Base-by-base conservation (phyloP, 2,797 vertebrate species). In the Xenopus petersii region DNA sequence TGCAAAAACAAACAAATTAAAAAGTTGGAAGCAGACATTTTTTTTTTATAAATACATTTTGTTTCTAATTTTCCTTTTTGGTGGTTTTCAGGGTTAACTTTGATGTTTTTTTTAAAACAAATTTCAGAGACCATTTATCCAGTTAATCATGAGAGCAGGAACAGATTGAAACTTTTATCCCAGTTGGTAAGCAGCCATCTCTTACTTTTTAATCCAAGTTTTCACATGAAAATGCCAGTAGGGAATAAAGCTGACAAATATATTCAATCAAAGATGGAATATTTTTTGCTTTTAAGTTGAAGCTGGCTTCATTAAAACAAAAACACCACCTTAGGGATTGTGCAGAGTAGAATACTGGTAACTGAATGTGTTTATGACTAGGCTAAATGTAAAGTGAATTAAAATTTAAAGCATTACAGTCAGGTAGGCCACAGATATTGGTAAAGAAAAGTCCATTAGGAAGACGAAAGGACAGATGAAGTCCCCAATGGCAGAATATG, bases 221-320 rank as follows among this genome's bases (percentile, higher is more conserved):
- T 89, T 87, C 92, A 93, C 93, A 93, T 94, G 93, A 94, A 95
- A 96, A 95, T 86, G 93, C 92, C 95, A 89, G 90, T 87, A 84
- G 94, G 93, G 94, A 97, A 95, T 95, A 94, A 91, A 92, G 91
- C 88, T 95, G 94, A 96, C 94, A 94, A 94, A 95, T 95, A 93
- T 92, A 89, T 88, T 93, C 91, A 92, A 93, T 95, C 93, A 93
- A 92, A 94, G 92, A 93, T 89, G 89, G 87, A 84, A 88, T 92
- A 88, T 89, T 91, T 92, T 56, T 56, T 88, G 82, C 92, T 91
- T 93, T 93, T 93, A 94, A 94, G 94, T 95, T 95, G 94, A 92
- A 98, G 96, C 98, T 96, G 95, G 94, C 94, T 96, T 98, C 96
- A 98, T 98, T 98, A 98, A 98, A 98, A 96, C 94, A 94, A 97